Evolutionary conservation across 2,113 vertebrate genomes (phyloP).

Genomic region (Pavo muticus): DNA sequence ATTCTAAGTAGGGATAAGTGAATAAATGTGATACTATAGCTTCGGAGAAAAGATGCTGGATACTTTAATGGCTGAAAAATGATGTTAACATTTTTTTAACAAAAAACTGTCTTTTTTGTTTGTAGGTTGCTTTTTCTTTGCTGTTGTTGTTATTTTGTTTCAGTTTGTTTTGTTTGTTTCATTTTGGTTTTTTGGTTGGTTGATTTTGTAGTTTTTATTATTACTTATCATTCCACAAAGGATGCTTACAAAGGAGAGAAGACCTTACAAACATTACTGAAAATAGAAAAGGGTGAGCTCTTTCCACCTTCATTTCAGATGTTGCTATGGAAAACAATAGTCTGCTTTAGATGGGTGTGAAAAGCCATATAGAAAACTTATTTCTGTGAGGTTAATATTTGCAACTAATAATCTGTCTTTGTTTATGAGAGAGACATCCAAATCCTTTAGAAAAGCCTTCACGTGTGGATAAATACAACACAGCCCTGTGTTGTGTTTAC

Average conservation of each 20-base stretch:
- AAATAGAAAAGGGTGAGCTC: background rate
- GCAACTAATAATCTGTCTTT: background rate
- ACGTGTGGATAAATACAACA: background rate
- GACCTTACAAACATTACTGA: background rate
- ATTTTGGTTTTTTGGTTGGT: background rate
- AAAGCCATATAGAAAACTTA: background rate
- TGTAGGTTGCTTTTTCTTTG: background rate
- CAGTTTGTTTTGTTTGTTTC: background rate
- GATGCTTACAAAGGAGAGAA: background rate
- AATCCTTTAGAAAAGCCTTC: background rate
- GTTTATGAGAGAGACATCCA: background rate
- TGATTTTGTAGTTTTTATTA: background rate
- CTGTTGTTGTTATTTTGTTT: background rate
- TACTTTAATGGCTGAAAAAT: background rate
- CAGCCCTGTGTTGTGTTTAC: background rate
- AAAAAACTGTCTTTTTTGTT: background rate
- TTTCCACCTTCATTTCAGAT: background rate
- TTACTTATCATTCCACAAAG: background rate
- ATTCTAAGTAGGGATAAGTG: background rate
- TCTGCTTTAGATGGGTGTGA: background rate
- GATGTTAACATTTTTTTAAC: background rate
- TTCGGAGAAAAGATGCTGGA: background rate
- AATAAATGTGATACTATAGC: background rate
- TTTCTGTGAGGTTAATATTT: background rate
- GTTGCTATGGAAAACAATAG: background rate